Evolutionary conservation across 2,113 vertebrate genomes (phyloP), one percentile per base, ranked within the genome.

Genomic region (Herpetotheres cachinnans): DNA sequence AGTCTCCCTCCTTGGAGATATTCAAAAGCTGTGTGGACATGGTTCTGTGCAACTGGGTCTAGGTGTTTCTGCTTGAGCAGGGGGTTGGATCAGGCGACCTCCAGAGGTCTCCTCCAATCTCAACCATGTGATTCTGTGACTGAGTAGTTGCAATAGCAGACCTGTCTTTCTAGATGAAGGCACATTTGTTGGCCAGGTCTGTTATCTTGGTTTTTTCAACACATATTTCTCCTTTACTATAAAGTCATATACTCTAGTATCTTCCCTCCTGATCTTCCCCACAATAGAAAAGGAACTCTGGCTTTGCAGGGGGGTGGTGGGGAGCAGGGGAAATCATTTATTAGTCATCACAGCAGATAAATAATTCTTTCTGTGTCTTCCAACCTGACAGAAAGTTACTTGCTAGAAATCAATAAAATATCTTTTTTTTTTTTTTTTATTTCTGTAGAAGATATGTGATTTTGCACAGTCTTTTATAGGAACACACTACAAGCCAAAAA

Each of bases 191-290:
- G 26, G 4, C 13, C 25, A 86, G 11, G 13, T 71, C 7, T 63
- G 2, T 32, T 80, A 46, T 24, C 15, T 24, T 61, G 11, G 21
- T 88, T 81, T 84, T 76, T 40, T 10, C 25, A 66, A 32, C 10
- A 34, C 0, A 8, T 22, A 42, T 34, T 61, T 92, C 69, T 40
- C 26, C 4, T 69, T 72, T 40, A 25, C 3, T 10, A 1, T 79
- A 8, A 82, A 71, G 9, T 36, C 46, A 59, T 20, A 6, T 20
- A 13, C 11, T 72, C 16, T 30, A 46, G 17, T 34, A 47, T 70
- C 9, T 63, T 11, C 8, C 13, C 24, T 3, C 16, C 6, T 1
- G 3, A 4, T 3, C 15, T 0, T 0, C 2, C 2, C 15, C 9
- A 18, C 21, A 63, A 22, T 1, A 61, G 11, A 55, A 85, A 76